Percentiles rank a stretch among this genome's conserved stretches.
These are phyloP conservation scores for Meteorus colon DNA, from an alignment of 2,888 invertebrate species.

Conservation along the genomic window DNA sequence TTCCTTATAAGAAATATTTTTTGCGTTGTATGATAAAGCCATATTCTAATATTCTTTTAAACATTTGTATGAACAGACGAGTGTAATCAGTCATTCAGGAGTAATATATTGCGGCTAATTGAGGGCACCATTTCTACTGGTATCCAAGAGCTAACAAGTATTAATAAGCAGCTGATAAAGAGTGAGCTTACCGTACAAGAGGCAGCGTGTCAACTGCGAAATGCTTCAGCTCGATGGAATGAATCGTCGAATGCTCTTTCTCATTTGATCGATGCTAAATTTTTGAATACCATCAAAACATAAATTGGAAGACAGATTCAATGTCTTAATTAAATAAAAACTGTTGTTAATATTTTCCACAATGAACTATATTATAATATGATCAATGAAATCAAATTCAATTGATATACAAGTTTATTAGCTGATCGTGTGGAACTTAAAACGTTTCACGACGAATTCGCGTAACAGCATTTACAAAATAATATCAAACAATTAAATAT, in stretches of 20 bases:
- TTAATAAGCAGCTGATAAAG: slow-evolving; percentile 67
- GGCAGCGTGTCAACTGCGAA: slow-evolving; percentile 66
- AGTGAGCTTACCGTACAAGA: slow-evolving; percentile 70
- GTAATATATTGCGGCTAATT: slow-evolving; percentile 62
- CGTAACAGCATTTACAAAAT: background rate
- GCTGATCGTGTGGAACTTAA: background rate
- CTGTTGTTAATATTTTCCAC: background rate
- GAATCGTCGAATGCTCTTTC: slow-evolving; percentile 61
- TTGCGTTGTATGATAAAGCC: background rate
- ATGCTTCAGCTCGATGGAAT: slow-evolving; percentile 61
- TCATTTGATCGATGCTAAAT: slow-evolving; percentile 64
- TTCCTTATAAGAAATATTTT: background rate
- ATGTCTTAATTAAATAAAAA: slow-evolving; percentile 9
- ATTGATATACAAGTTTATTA: background rate
- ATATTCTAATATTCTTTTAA: slow-evolving; percentile 17
- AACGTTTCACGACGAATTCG: background rate
- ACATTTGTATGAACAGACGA: slow-evolving; percentile 59
- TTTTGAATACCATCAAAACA: slow-evolving; percentile 66
- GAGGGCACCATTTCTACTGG: slow-evolving; percentile 61
- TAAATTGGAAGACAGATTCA: slow-evolving; percentile 43
- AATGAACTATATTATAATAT: background rate
- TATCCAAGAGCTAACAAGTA: slow-evolving; percentile 63
- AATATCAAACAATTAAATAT: background rate
- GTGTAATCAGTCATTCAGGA: slow-evolving; percentile 68
- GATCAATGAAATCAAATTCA: background rate